Conservation (phyloP, 2,797 vertebrate species). For the Poliocrania exsul region DNA sequence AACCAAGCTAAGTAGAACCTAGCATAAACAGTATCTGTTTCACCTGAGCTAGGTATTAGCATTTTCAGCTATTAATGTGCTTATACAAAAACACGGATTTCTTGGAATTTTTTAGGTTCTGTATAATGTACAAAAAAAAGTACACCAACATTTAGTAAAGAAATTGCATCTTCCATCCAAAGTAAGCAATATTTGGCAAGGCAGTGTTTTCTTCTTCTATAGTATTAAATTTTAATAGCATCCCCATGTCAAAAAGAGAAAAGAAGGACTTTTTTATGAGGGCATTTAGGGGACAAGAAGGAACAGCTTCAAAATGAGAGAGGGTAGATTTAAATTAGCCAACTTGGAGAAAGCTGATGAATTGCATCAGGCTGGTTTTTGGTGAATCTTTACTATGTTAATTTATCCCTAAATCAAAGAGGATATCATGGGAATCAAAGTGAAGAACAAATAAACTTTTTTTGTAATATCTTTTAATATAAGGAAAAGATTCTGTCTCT, state of each 20-base stretch:
- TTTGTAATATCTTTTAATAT: background rate
- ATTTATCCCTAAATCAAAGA: background rate
- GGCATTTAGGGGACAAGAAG: background rate
- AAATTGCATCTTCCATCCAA: background rate
- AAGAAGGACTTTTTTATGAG: background rate
- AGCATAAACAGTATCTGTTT: background rate
- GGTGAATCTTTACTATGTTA: background rate
- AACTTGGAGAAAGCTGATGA: background rate
- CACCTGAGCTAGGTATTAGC: background rate
- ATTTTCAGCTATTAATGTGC: background rate
- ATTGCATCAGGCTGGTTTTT: background rate
- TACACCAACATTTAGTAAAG: background rate
- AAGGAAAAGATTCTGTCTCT: background rate
- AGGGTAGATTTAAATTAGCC: background rate
- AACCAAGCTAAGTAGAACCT: background rate
- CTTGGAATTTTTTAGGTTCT: rapidly evolving
- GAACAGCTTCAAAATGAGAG: background rate
- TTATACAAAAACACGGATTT: background rate
- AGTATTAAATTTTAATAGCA: background rate
- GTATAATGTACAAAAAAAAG: background rate
- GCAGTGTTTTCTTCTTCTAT: background rate
- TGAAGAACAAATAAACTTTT: background rate
- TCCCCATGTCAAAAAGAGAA: background rate
- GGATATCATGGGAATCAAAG: background rate
- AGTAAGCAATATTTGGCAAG: background rate